These are phyloP conservation scores for Sycophila texana DNA, from an alignment of 2,888 invertebrate species.

Conservation along the genomic window DNA sequence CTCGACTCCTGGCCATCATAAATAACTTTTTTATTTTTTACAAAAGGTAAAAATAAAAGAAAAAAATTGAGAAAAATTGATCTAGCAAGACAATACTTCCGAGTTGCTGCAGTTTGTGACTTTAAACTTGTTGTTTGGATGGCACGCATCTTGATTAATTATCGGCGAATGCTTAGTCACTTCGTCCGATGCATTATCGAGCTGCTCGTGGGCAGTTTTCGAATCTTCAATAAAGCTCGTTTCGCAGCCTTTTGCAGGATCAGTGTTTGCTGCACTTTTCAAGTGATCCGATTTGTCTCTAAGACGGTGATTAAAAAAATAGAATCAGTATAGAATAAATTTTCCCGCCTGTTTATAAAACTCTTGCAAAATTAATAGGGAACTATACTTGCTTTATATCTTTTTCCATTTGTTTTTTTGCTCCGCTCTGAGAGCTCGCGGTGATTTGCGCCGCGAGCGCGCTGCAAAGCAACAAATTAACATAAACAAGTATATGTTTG, in stretches of 20 bases:
- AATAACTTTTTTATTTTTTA: not conserved
- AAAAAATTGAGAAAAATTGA: not conserved
- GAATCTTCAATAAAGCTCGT: not conserved
- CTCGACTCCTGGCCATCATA: not conserved
- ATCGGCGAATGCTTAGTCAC: not conserved
- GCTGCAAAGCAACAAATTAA: too few relatives aligned
- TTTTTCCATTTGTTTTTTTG: not conserved
- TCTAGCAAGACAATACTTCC: constrained; percentile 11
- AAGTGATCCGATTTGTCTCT: constrained; percentile 11
- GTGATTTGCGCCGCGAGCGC: too few relatives aligned
- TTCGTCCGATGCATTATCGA: not conserved
- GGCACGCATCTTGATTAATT: not conserved
- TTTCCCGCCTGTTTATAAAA: too few relatives aligned
- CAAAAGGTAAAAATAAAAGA: not conserved
- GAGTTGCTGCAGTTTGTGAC: not conserved
- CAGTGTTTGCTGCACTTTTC: not conserved
- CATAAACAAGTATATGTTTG: too few relatives aligned
- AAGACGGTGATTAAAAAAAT: constrained; percentile 11
- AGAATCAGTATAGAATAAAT: not conserved
- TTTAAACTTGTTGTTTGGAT: not conserved
- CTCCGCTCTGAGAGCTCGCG: not conserved
- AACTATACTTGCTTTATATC: constrained; percentile 10
- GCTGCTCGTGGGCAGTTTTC: not conserved
- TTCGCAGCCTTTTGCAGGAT: not conserved
- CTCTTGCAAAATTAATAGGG: not conserved